These are phyloP conservation scores for Chaunax sp. DNA, from an alignment of 2,797 vertebrate genomes.

Conservation along the genomic window DNA sequence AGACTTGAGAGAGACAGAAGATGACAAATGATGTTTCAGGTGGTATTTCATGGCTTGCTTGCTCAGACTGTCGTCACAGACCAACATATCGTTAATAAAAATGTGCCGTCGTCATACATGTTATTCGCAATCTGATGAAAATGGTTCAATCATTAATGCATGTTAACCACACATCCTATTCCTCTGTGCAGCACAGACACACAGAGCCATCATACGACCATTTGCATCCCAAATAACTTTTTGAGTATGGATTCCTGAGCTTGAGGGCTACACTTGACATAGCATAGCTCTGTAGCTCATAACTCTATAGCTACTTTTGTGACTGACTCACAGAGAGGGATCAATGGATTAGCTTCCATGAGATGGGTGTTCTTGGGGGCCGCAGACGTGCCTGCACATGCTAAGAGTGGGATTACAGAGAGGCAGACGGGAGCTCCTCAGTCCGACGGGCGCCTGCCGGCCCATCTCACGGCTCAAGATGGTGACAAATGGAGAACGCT, in stretches of 20 bases:
- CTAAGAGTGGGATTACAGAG: conserved; percentile 82
- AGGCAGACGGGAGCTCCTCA: conserved; percentile 65
- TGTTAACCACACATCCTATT: conserved; percentile 19
- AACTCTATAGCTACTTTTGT: conserved; percentile 77
- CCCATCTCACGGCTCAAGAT: conserved; percentile 60
- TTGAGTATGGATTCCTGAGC: conserved; percentile 67
- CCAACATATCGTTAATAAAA: conserved; percentile 26
- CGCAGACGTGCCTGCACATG: conserved; percentile 82
- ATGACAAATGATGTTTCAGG: conserved; percentile 31
- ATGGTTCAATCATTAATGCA: conserved; percentile 10
- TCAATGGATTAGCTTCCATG: conserved; percentile 85
- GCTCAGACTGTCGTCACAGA: conserved; percentile 7
- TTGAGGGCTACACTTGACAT: conserved; percentile 79
- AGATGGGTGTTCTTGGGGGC: conserved; percentile 74
- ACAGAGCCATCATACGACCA: conserved; percentile 32
- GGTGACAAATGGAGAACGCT: conserved; percentile 73
- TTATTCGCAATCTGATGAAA: conserved; percentile 4
- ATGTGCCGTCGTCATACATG: not conserved
- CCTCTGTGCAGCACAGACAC: not conserved
- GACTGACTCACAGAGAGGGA: conserved; percentile 76
- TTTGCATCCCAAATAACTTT: conserved; percentile 71
- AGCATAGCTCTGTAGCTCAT: conserved; percentile 63
- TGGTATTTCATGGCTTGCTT: conserved; percentile 10
- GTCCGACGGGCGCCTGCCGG: conserved; percentile 43
- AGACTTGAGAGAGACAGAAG: conserved; percentile 32